Evolutionary conservation across 1,140 invertebrate species (phyloP).

Genomic region (Wiebesia pumilae): DNA sequence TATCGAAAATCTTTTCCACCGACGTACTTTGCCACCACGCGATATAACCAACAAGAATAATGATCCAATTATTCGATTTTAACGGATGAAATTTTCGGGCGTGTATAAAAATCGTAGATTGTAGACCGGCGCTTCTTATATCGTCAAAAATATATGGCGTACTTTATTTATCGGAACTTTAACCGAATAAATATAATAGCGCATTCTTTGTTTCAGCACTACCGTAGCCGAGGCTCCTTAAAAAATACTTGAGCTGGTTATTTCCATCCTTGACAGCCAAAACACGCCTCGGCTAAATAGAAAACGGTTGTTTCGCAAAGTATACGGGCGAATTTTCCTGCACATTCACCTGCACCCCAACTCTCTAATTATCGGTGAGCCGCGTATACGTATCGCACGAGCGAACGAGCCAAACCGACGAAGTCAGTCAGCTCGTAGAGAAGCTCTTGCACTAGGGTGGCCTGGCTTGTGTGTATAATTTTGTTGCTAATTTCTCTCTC

Average conservation of each 20-base stretch:
- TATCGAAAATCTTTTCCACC: too few relatives aligned
- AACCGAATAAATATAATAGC: background rate
- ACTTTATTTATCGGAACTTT: background rate
- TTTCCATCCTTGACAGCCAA: conserved; percentile 40
- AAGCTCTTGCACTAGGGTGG: conserved; percentile 44
- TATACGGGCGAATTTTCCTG: conserved; percentile 48
- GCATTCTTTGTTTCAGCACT: conserved; percentile 13
- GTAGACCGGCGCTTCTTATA: too few relatives aligned
- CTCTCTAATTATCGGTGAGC: conserved; percentile 50
- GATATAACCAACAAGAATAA: too few relatives aligned
- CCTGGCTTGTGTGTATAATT: conserved; percentile 33
- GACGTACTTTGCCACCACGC: too few relatives aligned
- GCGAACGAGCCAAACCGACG: conserved; percentile 3
- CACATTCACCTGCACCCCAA: conserved; percentile 9
- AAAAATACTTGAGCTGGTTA: conserved; percentile 37
- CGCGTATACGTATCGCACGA: conserved; percentile 40
- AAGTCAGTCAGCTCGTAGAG: conserved; percentile 47
- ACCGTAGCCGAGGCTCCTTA: conserved; percentile 25
- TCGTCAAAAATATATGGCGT: background rate
- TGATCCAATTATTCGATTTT: too few relatives aligned
- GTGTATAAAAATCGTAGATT: too few relatives aligned
- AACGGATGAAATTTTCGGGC: too few relatives aligned
- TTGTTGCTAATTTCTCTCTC: background rate
- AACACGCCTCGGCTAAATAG: conserved; percentile 43
- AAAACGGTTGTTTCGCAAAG: conserved; percentile 47